Evolutionary conservation across 2,888 invertebrate species (phyloP).

Genomic region (Liodrosophila aerea): DNA sequence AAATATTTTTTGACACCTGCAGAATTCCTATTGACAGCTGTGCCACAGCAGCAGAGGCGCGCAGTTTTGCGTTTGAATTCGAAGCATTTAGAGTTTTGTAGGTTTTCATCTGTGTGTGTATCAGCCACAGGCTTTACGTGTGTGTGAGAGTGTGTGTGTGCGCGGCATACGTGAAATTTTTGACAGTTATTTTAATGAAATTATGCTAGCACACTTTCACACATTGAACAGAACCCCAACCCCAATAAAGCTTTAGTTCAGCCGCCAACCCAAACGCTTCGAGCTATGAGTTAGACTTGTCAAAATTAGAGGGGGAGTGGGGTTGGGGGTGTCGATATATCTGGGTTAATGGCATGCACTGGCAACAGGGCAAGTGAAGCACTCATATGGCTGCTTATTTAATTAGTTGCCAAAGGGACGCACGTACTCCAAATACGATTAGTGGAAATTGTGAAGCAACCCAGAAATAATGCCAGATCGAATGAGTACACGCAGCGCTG

Average conservation of each 20-base stretch:
- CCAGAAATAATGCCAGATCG: background rate
- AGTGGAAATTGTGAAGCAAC: background rate
- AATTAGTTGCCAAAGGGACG: conserved; percentile 47
- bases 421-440: conserved; percentile 14
- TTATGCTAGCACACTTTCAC: conserved; percentile 76
- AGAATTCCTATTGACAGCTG: conserved; percentile 78
- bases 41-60: conserved; percentile 30
- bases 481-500: too few species aligned
- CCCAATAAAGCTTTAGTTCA: background rate
- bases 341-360: conserved; percentile 68
- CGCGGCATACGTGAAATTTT: conserved; percentile 64
- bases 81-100: conserved; percentile 57
- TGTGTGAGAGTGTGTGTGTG: conserved; percentile 32
- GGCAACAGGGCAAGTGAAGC: conserved; percentile 34
- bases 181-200: conserved; percentile 79
- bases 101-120: conserved; percentile 11
- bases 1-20: conserved; percentile 78
- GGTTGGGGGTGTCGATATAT: conserved; percentile 21
- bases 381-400: conserved; percentile 48
- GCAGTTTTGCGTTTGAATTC: conserved; percentile 63
- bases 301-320: conserved; percentile 2
- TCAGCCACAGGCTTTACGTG: conserved; percentile 41
- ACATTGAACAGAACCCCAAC: conserved; percentile 43
- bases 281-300: conserved; percentile 15
- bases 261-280: background rate